These are phyloP conservation scores for Crematogaster levior DNA, from an alignment of 2,888 invertebrate genomes.

Conservation along the genomic window DNA sequence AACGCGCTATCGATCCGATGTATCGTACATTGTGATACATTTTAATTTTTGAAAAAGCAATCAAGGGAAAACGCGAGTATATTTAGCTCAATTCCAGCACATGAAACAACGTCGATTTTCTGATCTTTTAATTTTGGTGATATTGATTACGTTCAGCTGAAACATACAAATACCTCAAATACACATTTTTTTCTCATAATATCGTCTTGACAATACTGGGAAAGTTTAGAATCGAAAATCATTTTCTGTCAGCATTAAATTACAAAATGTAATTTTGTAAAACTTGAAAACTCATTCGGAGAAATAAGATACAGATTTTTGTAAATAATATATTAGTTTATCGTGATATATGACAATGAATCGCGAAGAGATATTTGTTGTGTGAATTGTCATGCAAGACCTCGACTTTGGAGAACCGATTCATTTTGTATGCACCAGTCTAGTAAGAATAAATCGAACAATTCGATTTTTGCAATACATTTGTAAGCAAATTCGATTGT, in stretches of 20 bases:
- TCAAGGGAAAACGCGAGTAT: background rate
- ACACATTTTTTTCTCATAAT: background rate
- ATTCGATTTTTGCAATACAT: slow-evolving; percentile 5
- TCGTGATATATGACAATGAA: background rate
- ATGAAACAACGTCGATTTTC: slow-evolving; percentile 4
- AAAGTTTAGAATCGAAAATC: background rate
- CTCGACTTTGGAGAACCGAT: background rate
- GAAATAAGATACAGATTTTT: background rate
- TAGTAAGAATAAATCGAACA: slow-evolving; percentile 7
- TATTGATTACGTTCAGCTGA: background rate
- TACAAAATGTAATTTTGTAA: background rate
- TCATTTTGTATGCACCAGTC: background rate
- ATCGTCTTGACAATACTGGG: background rate
- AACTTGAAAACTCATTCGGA: background rate
- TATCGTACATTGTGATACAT: background rate
- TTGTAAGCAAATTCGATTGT: slow-evolving; percentile 28
- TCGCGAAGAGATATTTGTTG: background rate
- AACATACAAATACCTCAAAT: background rate
- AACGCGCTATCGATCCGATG: background rate
- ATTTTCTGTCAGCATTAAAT: background rate
- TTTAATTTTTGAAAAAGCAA: slow-evolving; percentile 33
- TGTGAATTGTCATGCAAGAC: background rate
- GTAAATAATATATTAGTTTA: background rate
- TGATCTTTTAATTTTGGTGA: slow-evolving; percentile 7
- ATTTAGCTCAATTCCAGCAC: background rate